Evolutionary conservation across 2,888 invertebrate genomes (phyloP), one percentile per base, ranked within the genome.

Genomic region (Micropterix aruncella): DNA sequence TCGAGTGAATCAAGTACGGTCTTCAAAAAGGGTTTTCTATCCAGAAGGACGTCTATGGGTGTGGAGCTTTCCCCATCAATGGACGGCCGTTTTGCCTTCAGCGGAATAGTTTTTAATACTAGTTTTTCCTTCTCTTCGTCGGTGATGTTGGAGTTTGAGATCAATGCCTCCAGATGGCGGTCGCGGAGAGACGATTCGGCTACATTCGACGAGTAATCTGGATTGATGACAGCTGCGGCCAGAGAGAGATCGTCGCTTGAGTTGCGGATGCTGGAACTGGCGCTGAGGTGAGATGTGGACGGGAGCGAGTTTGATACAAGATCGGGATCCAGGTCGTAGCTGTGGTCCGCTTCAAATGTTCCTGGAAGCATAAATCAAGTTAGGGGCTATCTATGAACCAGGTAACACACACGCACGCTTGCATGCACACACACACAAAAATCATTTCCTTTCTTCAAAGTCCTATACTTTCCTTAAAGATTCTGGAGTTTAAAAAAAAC

Each of bases 111-210:
- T 19, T 27, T 27, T 12, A 27, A 7, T 14, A 43, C 48, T n/a
- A 70, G 47, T 47, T 81, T 77, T 55, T 89, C 83, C 57, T 95
- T 95, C 58, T 95, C 93, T 60, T 95, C 94, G 57, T 94, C 94
- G 0, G 94, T 94, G 16, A 92, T 86, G 62, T 92, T 93, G 43
- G 27, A 27, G 27, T 27, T 27, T 27, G 27, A 7, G 5, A 27
- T 27, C 27, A 27, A 7, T 7, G 27, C 27, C 5, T 5, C 12
- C 12, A 27, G 27, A 7, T 27, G 27, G 12, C 27, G 5, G 12
- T 27, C 27, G 7, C 12, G 27, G 12, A 27, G 27, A 7, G 27
- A 12, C 7, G 12, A 27, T 5, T 27, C 27, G 7, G 27, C 5
- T 27, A 27, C 19, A n/a, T 42, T 42, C 16, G 45, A 38, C 18